phyloP scores from a whole-genome alignment of 2,113 vertebrate genomes.

The Urocynchramus pylzowi region DNA sequence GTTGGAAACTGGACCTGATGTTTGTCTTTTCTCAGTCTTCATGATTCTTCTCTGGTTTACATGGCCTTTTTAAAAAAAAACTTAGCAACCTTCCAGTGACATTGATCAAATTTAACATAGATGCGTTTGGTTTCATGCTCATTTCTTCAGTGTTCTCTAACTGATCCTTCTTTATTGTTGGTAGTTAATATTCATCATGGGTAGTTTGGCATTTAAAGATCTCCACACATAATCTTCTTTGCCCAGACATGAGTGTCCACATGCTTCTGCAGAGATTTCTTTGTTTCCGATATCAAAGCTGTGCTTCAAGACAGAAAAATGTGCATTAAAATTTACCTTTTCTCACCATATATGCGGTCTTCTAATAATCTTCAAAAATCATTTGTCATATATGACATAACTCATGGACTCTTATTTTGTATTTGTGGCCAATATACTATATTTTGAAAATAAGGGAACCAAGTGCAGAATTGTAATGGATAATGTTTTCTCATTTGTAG shows the following conservation, averaged over 20 bases:
- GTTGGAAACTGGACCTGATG: neutral
- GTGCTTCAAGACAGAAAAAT: neutral
- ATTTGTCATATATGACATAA: neutral
- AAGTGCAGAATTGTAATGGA: neutral
- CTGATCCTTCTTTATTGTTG: neutral
- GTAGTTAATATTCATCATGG: neutral
- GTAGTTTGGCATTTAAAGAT: neutral
- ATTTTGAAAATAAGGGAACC: neutral
- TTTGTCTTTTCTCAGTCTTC: neutral
- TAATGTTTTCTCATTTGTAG: neutral
- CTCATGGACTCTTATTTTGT: neutral
- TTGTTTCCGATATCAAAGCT: neutral
- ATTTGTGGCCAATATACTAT: neutral
- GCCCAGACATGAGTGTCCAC: neutral
- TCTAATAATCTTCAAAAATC: neutral
- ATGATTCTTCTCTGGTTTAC: neutral
- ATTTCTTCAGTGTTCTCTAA: neutral
- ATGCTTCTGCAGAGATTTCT: neutral
- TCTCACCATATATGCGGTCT: neutral
- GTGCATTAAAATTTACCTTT: neutral
- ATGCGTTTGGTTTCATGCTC: neutral
- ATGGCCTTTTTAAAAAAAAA: neutral
- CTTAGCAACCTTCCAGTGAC: neutral
- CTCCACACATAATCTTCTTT: neutral
- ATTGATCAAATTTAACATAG: neutral